A percentile compares a stretch with the other conserved stretches of the same genome.
Conservation (phyloP, 2,888 invertebrate species). For the Linnaemya tessellans region DNA sequence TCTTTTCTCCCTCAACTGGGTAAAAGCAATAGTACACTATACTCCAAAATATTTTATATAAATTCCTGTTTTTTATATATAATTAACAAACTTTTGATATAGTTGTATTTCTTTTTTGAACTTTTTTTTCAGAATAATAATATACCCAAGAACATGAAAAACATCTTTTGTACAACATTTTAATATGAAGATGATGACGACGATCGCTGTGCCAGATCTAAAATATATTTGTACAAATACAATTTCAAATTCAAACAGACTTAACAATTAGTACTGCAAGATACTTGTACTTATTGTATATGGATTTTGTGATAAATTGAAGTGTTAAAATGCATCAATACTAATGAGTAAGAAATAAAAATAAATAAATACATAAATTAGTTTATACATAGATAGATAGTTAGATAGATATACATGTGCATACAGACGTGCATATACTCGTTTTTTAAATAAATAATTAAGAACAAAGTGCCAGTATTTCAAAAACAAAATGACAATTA, state of each 20-base stretch:
- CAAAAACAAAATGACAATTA: conserved; percentile 88
- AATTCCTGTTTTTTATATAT: background rate
- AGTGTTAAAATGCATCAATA: conserved; percentile 36
- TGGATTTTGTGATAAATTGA: conserved; percentile 53
- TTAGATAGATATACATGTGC: background rate
- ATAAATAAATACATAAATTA: conserved; percentile 24
- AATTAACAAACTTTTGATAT: background rate
- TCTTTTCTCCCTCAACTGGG: too few relatives aligned
- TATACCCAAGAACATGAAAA: background rate
- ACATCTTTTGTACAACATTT: background rate
- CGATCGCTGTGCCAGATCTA: conserved; percentile 43
- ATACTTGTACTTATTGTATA: conserved; percentile 26
- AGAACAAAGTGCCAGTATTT: conserved; percentile 61
- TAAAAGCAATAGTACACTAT: too few relatives aligned
- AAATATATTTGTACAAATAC: conserved; percentile 48
- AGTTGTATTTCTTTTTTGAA: background rate
- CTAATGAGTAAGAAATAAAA: conserved; percentile 23
- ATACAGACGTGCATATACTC: conserved; percentile 4
- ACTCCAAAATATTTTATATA: background rate
- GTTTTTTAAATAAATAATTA: conserved; percentile 49
- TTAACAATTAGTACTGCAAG: conserved; percentile 42
- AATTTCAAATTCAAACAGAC: conserved; percentile 37
- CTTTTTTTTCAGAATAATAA: conserved; percentile 27
- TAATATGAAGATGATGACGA: conserved; percentile 30
- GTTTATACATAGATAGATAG: conserved; percentile 4